These are phyloP conservation scores for Bothrops alternatus DNA, from an alignment of 2,797 vertebrate species.

Conservation along the genomic window DNA sequence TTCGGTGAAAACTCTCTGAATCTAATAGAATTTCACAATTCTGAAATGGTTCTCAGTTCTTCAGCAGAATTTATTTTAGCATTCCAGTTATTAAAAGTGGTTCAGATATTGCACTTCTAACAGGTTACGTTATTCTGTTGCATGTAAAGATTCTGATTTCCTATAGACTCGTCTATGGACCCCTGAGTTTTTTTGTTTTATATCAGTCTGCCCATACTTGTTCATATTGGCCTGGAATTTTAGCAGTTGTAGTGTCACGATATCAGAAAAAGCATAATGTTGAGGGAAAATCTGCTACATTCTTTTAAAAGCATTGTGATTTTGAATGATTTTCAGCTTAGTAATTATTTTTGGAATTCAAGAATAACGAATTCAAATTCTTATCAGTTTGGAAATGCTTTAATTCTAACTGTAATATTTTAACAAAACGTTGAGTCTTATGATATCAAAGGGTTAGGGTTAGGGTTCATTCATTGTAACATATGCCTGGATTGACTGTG, in stretches of 20 bases:
- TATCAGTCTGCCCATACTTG: background rate
- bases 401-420: background rate
- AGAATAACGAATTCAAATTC: background rate
- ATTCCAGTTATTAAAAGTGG: background rate
- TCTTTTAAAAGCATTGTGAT: background rate
- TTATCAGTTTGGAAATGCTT: background rate
- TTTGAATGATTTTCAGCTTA: background rate
- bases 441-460: background rate
- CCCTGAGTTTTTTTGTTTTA: background rate
- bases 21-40: background rate
- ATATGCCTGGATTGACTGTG: background rate
- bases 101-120: background rate
- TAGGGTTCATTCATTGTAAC: background rate
- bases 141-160: background rate
- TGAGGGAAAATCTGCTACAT: background rate
- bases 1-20: conserved; percentile 4
- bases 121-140: background rate
- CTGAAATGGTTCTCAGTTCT: background rate
- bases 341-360: background rate
- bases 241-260: background rate
- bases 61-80: background rate
- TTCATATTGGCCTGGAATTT: background rate
- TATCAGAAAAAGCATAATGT: background rate
- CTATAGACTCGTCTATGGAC: background rate
- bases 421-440: background rate